Conservation (phyloP, 2,113 vertebrate genomes). For the Mungos mungo region DNA sequence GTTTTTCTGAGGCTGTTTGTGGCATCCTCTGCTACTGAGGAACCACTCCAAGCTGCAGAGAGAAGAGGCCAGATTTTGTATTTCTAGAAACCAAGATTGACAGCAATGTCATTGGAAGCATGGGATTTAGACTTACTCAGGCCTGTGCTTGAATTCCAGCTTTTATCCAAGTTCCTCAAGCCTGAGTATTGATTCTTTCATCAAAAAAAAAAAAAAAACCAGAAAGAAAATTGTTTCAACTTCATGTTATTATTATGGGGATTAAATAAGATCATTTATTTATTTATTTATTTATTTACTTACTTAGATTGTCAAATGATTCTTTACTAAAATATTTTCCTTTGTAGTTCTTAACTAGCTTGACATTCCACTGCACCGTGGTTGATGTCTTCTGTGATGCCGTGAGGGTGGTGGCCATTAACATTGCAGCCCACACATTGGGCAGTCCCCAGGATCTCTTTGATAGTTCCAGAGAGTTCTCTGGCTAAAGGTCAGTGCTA, state of each 20-base stretch:
- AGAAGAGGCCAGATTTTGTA: not conserved
- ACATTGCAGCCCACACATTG: not conserved
- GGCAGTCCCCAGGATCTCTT: not conserved
- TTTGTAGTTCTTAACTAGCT: not conserved
- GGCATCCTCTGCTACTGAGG: not conserved
- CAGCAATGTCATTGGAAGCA: not conserved
- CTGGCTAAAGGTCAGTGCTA: not conserved
- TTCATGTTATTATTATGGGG: not conserved
- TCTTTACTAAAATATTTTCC: not conserved
- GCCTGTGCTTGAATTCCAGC: not conserved
- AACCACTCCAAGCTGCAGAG: not conserved
- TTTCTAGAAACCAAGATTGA: not conserved
- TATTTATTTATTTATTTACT: not conserved
- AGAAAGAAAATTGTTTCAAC: not conserved
- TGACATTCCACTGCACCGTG: not conserved
- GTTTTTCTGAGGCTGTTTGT: not conserved
- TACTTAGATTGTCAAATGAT: not conserved
- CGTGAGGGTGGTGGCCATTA: not conserved
- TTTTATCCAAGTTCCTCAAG: not conserved
- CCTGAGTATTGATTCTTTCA: not conserved
- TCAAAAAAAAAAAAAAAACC: not conserved
- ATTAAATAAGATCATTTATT: not conserved
- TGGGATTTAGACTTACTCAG: not conserved
- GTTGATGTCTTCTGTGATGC: not conserved
- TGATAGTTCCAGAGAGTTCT: not conserved